A percentile compares a stretch with the other conserved stretches of the same genome.
These are phyloP conservation scores for Casuarius casuarius DNA, from an alignment of 2,113 vertebrate species.

Conservation along the genomic window DNA sequence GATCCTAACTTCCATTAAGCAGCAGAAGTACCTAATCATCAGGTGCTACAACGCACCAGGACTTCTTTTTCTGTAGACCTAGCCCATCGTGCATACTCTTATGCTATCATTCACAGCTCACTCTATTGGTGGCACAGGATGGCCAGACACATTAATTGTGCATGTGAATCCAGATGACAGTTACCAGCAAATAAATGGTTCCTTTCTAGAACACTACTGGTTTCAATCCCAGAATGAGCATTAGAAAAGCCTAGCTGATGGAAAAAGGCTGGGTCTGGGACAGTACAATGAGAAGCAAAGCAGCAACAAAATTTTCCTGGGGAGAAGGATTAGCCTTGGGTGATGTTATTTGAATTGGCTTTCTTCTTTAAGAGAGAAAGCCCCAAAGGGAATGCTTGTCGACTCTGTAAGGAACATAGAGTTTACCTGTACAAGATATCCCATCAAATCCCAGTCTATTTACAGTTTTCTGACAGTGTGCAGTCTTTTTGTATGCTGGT, in stretches of 20 bases:
- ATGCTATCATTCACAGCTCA: accelerated
- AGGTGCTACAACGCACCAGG: background rate
- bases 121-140: background rate
- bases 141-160: accelerated
- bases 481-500: background rate
- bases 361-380: background rate
- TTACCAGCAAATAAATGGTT: background rate
- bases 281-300: background rate
- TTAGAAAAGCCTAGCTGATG: background rate
- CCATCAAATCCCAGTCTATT: constrained; percentile 1
- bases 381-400: background rate
- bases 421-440: background rate
- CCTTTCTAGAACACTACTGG: background rate
- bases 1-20: background rate
- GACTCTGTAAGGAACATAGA: background rate
- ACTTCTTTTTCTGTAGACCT: background rate
- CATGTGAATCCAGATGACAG: background rate
- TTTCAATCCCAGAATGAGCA: background rate
- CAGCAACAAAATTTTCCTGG: background rate
- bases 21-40: background rate
- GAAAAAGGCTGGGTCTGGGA: background rate
- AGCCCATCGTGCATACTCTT: background rate
- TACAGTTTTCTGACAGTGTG: background rate
- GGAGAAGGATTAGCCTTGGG: constrained; percentile 1
- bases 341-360: background rate